Percentiles rank a stretch among this genome's conserved stretches.
phyloP scores from a whole-genome alignment of 2,797 vertebrate genomes.

The Pyrocephalus nanus region DNA sequence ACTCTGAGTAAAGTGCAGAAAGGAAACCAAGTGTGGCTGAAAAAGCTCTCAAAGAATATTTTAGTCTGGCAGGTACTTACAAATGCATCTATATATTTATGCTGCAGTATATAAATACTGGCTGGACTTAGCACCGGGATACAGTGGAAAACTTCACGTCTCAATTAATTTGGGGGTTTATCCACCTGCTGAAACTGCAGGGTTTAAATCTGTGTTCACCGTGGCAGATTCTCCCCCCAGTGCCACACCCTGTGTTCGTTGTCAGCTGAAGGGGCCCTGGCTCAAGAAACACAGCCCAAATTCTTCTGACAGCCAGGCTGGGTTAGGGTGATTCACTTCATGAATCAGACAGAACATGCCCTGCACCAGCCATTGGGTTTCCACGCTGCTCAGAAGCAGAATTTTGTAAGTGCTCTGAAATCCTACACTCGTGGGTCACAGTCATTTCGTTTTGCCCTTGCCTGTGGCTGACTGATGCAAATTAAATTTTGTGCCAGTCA shows the following conservation, averaged over 20 bases:
- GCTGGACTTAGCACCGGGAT: not conserved
- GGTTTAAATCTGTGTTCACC: not conserved
- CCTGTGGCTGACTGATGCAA: not conserved
- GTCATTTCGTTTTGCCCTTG: not conserved
- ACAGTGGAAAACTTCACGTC: not conserved
- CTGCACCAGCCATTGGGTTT: not conserved
- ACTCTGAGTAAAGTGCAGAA: not conserved
- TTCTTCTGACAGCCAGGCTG: conserved; percentile 7
- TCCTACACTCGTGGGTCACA: not conserved
- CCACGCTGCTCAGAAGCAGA: not conserved
- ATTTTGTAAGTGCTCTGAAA: not conserved
- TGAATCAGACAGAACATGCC: not conserved
- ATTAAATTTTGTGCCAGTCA: not conserved
- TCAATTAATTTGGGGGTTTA: not conserved
- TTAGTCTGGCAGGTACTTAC: not conserved
- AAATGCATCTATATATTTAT: not conserved
- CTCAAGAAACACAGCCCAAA: not conserved
- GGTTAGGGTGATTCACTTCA: not conserved
- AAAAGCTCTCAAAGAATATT: not conserved
- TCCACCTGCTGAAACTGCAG: not conserved
- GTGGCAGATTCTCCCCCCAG: not conserved
- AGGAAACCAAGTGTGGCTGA: not conserved
- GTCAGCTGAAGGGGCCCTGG: not conserved
- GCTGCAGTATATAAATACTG: not conserved
- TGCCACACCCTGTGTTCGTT: not conserved